Evolutionary conservation across 2,113 vertebrate genomes (phyloP).

Genomic region (Dasyornis broadbenti): DNA sequence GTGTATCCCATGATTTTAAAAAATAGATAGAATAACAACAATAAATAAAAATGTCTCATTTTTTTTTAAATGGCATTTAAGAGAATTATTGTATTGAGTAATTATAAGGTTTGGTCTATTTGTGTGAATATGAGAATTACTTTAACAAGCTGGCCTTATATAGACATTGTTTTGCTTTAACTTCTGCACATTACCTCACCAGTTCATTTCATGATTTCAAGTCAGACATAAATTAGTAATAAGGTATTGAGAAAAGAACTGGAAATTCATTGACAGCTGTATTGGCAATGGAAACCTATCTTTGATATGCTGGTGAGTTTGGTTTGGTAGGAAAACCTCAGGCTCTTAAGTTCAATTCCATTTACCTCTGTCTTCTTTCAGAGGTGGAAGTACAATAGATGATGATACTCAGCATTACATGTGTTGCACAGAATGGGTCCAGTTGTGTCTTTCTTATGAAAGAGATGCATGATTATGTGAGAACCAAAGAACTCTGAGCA

Average conservation of each 20-base stretch:
- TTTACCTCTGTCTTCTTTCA: neutral
- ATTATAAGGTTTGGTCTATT: neutral
- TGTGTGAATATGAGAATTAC: neutral
- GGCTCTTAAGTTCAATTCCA: neutral
- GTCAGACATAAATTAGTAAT: neutral
- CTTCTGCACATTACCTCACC: neutral
- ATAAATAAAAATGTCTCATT: neutral
- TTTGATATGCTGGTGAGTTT: neutral
- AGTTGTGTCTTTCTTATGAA: neutral
- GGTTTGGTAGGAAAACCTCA: neutral
- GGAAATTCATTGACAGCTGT: neutral
- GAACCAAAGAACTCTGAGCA: neutral
- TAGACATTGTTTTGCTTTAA: neutral
- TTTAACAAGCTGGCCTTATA: slow-evolving; percentile 4
- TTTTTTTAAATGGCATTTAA: neutral
- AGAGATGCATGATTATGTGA: neutral
- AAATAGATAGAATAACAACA: neutral
- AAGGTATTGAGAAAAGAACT: neutral
- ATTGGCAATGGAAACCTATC: neutral
- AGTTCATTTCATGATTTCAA: neutral
- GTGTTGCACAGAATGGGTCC: neutral
- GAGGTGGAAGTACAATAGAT: neutral
- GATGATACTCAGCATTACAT: neutral
- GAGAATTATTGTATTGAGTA: neutral
- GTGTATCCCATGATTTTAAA: neutral